Base-by-base conservation (phyloP, 2,888 invertebrate species). In the Brachynemurus nebulosus region DNA sequence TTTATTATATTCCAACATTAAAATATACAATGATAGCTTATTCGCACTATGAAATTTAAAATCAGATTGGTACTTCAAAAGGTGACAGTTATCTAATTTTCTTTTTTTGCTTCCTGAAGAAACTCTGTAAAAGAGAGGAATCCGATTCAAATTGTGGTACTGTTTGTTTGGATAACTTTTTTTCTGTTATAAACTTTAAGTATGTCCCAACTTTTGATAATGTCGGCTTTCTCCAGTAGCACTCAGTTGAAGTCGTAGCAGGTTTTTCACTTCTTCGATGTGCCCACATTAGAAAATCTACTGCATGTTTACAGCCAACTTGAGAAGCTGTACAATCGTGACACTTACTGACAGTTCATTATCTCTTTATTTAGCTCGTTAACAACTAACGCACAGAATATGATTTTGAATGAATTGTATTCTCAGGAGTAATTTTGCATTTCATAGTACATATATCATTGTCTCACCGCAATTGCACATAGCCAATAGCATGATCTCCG, bases 211-310 rank as follows among this genome's bases (percentile, higher is more conserved):
- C 50, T 30, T 37, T 45, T 9, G 48, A 45, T 12, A 48, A 35
- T 27, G 25, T 43, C 2, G 49, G 42, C 40, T 47, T 50, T 17
- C 35, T 17, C 50, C 50, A 50, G 20, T 49, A 50, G 20, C 49
- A 49, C 34, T 39, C 5, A 9, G 41, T 39, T 11, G 5, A 4
- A 12, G 50, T n/a, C n/a, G n/a, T n/a, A n/a, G n/a, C n/a, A n/a
- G n/a, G n/a, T n/a, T n/a, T n/a, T n/a, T n/a, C n/a, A 21, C 50
- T 51, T 11, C 47, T 35, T n/a, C 50, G 40, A 42, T 51, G 50
- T 1, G 44, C 21, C 50, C 50, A 50, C 48, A 46, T 46, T 2
- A 50, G 30, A 23, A 51, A 42, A 20, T 45, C 48, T n/a, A 51
- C 19, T 5, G 48, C 44, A 46, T 51, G 50, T 35, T 50, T 50